Evolutionary conservation across 2,888 invertebrate species (phyloP).

Genomic region (Polyommatus icarus): DNA sequence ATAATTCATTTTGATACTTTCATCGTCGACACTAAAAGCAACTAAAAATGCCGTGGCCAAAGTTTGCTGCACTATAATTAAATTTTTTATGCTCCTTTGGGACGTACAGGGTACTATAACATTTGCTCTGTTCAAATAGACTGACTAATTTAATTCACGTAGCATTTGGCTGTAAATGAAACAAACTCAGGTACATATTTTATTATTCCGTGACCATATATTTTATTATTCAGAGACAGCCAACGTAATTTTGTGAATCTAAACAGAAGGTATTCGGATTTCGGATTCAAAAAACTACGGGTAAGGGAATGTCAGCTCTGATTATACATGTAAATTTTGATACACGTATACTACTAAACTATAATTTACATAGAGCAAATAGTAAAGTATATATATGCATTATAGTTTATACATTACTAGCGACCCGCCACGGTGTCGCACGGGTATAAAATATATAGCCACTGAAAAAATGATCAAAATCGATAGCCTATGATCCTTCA

Average conservation of each 20-base stretch:
- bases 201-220: not conserved
- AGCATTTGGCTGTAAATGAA: not conserved
- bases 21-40: not conserved
- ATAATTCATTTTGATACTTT: not conserved
- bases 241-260: not conserved
- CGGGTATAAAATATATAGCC: no score
- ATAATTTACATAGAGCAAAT: no score
- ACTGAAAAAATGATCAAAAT: no score
- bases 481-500: no score
- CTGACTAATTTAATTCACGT: not conserved
- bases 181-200: not conserved
- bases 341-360: no score
- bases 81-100: not conserved
- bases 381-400: no score
- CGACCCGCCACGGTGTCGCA: no score
- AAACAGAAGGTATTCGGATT: no score
- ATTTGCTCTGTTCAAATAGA: not conserved
- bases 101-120: not conserved
- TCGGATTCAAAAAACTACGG: no score
- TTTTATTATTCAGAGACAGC: not conserved
- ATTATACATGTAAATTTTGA: no score
- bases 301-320: no score
- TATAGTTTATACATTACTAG: no score
- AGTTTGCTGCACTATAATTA: not conserved
- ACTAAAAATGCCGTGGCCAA: not conserved